A percentile compares a stretch with the other conserved stretches of the same genome.
Evolutionary conservation across 2,113 vertebrate species (phyloP).

Genomic region (Notiomystis cincta): DNA sequence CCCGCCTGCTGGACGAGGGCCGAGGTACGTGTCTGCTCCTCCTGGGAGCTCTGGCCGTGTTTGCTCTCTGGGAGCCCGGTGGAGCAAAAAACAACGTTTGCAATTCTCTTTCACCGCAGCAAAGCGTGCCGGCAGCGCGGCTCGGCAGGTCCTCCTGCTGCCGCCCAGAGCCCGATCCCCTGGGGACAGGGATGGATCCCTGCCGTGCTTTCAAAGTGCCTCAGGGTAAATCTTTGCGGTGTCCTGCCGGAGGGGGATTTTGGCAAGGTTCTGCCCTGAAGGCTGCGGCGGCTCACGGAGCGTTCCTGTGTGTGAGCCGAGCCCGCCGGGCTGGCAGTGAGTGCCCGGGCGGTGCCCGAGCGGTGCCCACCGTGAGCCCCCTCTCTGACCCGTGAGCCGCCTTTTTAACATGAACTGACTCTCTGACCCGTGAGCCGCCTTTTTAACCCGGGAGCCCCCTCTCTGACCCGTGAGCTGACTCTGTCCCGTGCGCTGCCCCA

Average conservation of each 20-base stretch:
- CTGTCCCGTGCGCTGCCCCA: too few relatives aligned
- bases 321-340: too few relatives aligned
- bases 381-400: too few relatives aligned
- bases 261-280: neutral
- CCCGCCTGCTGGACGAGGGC: accelerated
- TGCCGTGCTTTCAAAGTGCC: neutral
- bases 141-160: neutral
- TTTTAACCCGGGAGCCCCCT: too few relatives aligned
- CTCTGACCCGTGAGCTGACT: too few relatives aligned
- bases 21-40: neutral
- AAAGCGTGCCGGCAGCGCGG: neutral
- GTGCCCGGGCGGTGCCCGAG: too few relatives aligned
- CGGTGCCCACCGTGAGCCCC: too few relatives aligned
- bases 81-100: neutral
- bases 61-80: neutral
- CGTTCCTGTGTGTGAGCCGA: neutral
- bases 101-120: neutral
- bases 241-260: neutral
- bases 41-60: neutral
- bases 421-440: too few relatives aligned
- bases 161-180: neutral
- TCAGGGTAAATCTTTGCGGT: accelerated
- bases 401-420: too few relatives aligned
- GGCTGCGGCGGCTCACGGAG: accelerated
- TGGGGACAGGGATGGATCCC: neutral